Percentiles rank a stretch among this genome's conserved stretches.
Evolutionary conservation across 1,140 invertebrate species (phyloP).

Genomic region (Triops longicaudatus): DNA sequence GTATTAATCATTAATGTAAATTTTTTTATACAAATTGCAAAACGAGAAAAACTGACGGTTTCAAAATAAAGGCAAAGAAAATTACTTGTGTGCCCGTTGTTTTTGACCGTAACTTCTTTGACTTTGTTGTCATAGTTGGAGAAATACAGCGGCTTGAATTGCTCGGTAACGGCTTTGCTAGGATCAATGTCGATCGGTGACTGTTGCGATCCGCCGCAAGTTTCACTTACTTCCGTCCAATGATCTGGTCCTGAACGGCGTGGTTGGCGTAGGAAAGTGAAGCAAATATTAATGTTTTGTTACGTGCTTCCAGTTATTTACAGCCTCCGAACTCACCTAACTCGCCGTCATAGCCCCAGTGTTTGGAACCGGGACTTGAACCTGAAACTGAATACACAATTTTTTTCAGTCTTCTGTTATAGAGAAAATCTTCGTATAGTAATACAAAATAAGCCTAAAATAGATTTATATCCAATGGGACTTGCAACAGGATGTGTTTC

Average conservation of each 20-base stretch:
- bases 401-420: not conserved
- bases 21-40: no score
- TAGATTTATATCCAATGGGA: no score
- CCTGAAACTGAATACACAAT: not conserved
- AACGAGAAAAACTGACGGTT: not conserved
- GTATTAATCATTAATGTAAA: no score
- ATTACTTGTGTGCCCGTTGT: conserved; percentile 40
- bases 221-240: conserved; percentile 17
- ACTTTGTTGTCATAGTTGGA: conserved; percentile 33
- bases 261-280: not conserved
- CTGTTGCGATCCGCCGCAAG: conserved; percentile 32
- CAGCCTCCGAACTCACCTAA: not conserved
- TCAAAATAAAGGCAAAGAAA: no score
- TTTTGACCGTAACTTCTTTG: conserved; percentile 33
- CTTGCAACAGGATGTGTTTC: no score
- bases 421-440: no score
- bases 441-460: no score
- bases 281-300: not conserved
- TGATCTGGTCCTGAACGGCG: conserved; percentile 22
- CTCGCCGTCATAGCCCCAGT: not conserved
- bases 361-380: not conserved
- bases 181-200: conserved; percentile 35
- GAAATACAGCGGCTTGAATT: conserved; percentile 32
- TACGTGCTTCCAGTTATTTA: not conserved
- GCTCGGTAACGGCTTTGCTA: not conserved